Conservation (phyloP, 2,888 invertebrate species). For the Allophyes oxyacanthae region DNA sequence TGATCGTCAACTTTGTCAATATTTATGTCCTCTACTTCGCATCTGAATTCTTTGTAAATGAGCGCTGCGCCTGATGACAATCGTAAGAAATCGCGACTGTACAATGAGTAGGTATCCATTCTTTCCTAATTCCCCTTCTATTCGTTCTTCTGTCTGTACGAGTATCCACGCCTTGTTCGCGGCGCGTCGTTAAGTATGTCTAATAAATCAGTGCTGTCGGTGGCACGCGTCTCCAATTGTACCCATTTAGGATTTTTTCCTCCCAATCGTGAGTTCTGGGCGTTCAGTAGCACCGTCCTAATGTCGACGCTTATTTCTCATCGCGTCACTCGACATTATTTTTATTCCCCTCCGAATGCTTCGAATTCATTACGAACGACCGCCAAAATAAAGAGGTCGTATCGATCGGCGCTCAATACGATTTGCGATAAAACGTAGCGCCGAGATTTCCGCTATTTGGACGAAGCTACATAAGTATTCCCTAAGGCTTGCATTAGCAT, state of each 20-base stretch:
- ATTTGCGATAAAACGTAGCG: conserved; percentile 36
- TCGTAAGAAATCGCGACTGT: too few species aligned
- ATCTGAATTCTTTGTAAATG: too few species aligned
- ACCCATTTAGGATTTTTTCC: conserved; percentile 15
- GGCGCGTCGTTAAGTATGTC: conserved; percentile 41
- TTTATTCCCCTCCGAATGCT: conserved; percentile 20
- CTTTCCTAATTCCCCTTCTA: neutral
- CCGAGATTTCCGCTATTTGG: conserved; percentile 31
- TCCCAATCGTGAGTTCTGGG: conserved; percentile 8
- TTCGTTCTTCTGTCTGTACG: neutral
- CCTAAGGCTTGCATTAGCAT: conserved; percentile 44
- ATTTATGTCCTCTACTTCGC: too few species aligned
- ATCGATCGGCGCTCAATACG: conserved; percentile 32
- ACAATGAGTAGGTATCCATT: neutral
- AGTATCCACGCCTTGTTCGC: neutral
- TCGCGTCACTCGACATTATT: conserved; percentile 21
- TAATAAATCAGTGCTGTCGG: conserved; percentile 48
- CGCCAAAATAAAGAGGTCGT: conserved; percentile 42
- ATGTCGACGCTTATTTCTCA: conserved; percentile 24
- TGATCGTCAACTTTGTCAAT: too few species aligned
- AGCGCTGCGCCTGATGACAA: too few species aligned
- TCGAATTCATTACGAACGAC: conserved; percentile 27
- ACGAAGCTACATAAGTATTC: conserved; percentile 29
- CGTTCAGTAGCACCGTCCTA: too few species aligned
- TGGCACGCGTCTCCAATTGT: conserved; percentile 21